A percentile compares a stretch with the other conserved stretches of the same genome.
These are phyloP conservation scores for Magallana ariakensis DNA, from an alignment of 1,140 invertebrate species.

Conservation along the genomic window DNA sequence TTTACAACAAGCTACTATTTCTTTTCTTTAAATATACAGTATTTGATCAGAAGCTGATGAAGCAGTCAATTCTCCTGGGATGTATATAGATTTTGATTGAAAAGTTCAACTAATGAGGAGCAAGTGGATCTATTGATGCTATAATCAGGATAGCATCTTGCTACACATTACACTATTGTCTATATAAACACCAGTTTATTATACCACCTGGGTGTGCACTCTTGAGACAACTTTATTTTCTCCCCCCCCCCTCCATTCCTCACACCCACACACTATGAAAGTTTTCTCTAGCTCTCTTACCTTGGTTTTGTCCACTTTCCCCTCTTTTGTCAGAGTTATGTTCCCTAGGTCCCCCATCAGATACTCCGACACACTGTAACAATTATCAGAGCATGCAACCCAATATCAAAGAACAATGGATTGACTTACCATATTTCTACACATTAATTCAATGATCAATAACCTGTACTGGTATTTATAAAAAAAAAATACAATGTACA, in stretches of 20 bases:
- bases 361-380: constrained; percentile 82
- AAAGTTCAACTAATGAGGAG: not conserved
- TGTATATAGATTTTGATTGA: not conserved
- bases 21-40: too few species aligned
- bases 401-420: not conserved
- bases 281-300: too few species aligned
- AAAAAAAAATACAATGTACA: constrained; percentile 41
- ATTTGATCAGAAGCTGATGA: not conserved
- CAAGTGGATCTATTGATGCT: not conserved
- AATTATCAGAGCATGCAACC: not conserved
- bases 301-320: constrained; percentile 69
- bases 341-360: constrained; percentile 82
- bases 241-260: too few species aligned
- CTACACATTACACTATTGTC: too few species aligned
- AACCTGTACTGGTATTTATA: constrained; percentile 6
- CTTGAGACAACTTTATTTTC: too few species aligned
- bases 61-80: not conserved
- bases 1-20: too few species aligned
- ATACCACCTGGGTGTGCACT: too few species aligned
- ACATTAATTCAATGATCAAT: not conserved
- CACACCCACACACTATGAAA: too few species aligned
- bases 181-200: too few species aligned
- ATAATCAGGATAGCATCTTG: not conserved
- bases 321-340: constrained; percentile 55
- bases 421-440: not conserved